Evolutionary conservation across 2,113 vertebrate species (phyloP).

Genomic region (Pelvicachromis taeniatus): DNA sequence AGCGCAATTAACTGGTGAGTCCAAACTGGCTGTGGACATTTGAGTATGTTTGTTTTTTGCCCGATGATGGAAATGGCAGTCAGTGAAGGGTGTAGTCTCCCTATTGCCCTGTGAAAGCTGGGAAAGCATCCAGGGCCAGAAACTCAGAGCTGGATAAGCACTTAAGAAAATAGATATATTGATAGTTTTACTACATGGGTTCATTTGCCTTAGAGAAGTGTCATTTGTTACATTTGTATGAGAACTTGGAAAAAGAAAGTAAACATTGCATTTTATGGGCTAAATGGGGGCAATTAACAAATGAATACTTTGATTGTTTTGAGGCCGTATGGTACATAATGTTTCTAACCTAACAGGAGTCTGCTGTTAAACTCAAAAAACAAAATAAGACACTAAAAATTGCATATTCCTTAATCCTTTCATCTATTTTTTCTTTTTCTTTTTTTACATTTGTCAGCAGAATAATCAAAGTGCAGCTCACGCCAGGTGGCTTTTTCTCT

Average conservation of each 20-base stretch:
- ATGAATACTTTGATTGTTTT: not conserved
- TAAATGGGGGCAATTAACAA: not conserved
- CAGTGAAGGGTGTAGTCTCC: not conserved
- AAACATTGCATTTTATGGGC: not conserved
- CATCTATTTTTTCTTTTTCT: not conserved
- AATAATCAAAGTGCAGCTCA: not conserved
- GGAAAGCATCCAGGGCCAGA: not conserved
- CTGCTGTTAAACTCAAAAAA: not conserved
- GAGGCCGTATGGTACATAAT: not conserved
- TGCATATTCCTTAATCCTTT: not conserved
- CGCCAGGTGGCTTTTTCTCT: constrained; percentile 4
- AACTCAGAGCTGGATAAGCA: not conserved
- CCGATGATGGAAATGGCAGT: not conserved
- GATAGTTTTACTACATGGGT: not conserved
- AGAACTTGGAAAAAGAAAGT: not conserved
- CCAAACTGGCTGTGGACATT: not conserved
- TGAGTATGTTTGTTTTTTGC: not conserved
- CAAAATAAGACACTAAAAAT: not conserved
- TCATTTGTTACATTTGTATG: not conserved
- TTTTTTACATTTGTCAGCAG: not conserved
- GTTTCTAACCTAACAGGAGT: not conserved
- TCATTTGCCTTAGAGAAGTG: not conserved
- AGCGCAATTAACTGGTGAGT: not conserved
- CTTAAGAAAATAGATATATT: not conserved
- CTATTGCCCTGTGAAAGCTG: not conserved